phyloP scores from a whole-genome alignment of 2,888 invertebrate genomes.

The Entomobrya multifasciata region DNA sequence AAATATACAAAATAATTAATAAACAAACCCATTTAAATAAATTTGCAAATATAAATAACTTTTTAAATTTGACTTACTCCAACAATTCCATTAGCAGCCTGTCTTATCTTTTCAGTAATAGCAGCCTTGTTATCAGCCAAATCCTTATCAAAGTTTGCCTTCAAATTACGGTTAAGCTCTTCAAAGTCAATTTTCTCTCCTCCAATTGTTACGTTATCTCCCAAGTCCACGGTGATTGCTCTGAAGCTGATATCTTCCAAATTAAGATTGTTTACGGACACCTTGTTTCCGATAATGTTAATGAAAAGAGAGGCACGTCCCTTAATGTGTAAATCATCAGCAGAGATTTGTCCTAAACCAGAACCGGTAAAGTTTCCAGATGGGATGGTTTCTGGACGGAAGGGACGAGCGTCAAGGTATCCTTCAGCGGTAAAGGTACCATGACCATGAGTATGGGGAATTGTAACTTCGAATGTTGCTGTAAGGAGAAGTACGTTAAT shows the following conservation, averaged over 20 bases:
- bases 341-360: background rate
- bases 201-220: background rate
- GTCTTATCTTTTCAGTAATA: background rate
- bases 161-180: background rate
- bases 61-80: background rate
- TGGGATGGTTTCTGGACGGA: background rate
- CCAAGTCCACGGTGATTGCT: background rate
- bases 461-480: background rate
- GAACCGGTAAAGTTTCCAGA: background rate
- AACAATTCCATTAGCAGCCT: background rate
- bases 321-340: background rate
- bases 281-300: background rate
- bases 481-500: too few species aligned
- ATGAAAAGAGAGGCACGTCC: background rate
- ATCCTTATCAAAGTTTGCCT: conserved; percentile 3
- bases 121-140: background rate
- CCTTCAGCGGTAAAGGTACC: background rate
- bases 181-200: background rate
- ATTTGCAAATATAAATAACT: background rate
- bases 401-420: background rate
- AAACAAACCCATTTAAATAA: background rate
- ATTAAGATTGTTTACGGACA: background rate
- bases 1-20: background rate
- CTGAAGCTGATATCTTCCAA: background rate
- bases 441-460: background rate